Evolutionary conservation across 2,113 vertebrate species (phyloP).

Genomic region (Bos indicus): DNA sequence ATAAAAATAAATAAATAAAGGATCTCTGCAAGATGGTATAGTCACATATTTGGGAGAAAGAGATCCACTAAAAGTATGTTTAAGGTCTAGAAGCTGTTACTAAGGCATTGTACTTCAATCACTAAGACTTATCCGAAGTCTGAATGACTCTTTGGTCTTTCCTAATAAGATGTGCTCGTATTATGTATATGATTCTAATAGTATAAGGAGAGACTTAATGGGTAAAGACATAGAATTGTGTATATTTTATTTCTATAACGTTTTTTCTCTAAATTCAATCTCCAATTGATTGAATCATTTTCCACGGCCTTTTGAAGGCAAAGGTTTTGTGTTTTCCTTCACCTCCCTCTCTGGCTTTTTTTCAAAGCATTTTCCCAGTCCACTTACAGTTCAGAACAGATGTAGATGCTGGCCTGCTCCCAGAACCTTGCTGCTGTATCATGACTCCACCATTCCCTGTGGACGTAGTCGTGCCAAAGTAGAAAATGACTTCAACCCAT

Average conservation of each 20-base stretch:
- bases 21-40: background rate
- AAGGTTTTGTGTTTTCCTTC: slow-evolving; percentile 33
- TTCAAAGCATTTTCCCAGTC: slow-evolving; percentile 61
- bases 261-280: slow-evolving; percentile 24
- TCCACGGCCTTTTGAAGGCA: background rate
- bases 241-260: background rate
- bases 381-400: slow-evolving; percentile 72
- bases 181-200: background rate
- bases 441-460: slow-evolving; percentile 51
- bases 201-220: background rate
- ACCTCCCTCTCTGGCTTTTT: slow-evolving; percentile 37
- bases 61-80: background rate
- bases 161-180: background rate
- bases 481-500: slow-evolving; percentile 50
- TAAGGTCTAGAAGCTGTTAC: background rate
- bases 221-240: background rate
- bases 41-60: background rate
- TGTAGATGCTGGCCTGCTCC: slow-evolving; percentile 65
- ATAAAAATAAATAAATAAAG: background rate
- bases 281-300: background rate
- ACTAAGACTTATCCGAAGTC: background rate
- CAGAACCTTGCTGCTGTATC: slow-evolving; percentile 56
- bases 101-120: background rate
- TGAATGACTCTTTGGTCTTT: background rate
- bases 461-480: background rate